Evolutionary conservation across 2,888 invertebrate genomes (phyloP), one percentile per base, ranked within the genome.

Genomic region (Papilio elwesi): DNA sequence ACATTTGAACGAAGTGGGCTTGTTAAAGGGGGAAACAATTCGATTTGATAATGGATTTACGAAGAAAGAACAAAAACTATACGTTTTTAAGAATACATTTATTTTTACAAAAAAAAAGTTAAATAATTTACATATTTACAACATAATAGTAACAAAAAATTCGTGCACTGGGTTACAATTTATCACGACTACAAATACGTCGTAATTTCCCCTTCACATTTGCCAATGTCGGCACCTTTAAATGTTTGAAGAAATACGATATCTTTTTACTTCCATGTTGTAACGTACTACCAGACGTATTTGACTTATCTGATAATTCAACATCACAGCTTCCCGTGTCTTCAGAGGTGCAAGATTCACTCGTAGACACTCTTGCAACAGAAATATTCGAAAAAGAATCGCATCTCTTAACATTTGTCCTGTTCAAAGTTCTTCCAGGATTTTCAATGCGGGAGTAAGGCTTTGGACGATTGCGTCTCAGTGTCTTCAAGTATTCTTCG

Each of bases 351-450:
- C 78, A 59, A 48, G 4, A 26, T 26, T 82, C 80, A 15, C 74
- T 75, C 0, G 79, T 48, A 43, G 82, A 80, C 49, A 83, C 76
- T 75, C 80, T 81, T 4, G 83, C 73, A 12, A 79, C 77, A 0
- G 87, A 87, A 69, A 87, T 87, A 69, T 87, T 78, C 3, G 80
- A 77, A 70, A 87, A 87, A 5, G 85, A 83, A 74, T 85, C 85
- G 36, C 78, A 78, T 12, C 47, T 72, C 68, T 81, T 80, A 15
- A 81, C 63, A 53, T 80, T 80, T 0, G 63, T 57, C 36, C 76
- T 78, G 6, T 72, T 78, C 6, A 47, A 47, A 48, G 5, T 68
- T 9, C 47, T n/a, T 12, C 6, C 57, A 43, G n/a, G 4, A 43
- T 43, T 43, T 57, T 65, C 73, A 1, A n/a, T 43, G 38, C 43